Base-by-base conservation (phyloP, 2,113 vertebrate genomes). In the Halcyon senegalensis region DNA sequence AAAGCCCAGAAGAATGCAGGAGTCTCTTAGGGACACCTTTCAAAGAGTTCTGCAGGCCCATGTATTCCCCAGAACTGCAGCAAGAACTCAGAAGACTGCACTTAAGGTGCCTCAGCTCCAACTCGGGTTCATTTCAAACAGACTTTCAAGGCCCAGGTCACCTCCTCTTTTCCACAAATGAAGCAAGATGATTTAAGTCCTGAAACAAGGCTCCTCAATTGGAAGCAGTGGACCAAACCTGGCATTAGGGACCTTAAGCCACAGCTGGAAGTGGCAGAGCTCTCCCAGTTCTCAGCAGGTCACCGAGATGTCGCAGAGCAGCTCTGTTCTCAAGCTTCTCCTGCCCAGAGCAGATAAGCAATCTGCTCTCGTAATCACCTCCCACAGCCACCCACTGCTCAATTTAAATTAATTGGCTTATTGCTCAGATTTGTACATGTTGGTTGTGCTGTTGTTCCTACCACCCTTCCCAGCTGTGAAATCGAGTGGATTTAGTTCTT, bases 401-500 rank as follows among this genome's bases (percentile, higher is more conserved):
- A 37, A 16, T 24, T 37, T 5, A 9, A 41, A 50, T 21, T 50
- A 58, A 53, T 25, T 51, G 85, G 84, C 67, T 94, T 27, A 88
- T 41, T 11, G 20, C 76, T 28, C 21, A 41, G 68, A 69, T 44
- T 72, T 37, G 77, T 11, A 25, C 12, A 21, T 28, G 69, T 33
- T 33, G 46, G 58, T 4, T 51, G 2, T 58, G 89, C 48, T 77
- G 12, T 4, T 43, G 69, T 16, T 21, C 67, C 79, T 50, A 53
- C 15, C 15, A 5, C 19, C 75, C 79, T 75, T 28, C 74, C 87
- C 90, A 85, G 82, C 87, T 76, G 86, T 44, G 91, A 89, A 78
- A 88, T 55, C 87, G 62, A 95, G 51, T 37, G 72, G 97, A 96
- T 96, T 96, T 92, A 41, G 60, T 41, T 66, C 41, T 77, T 50